phyloP scores from a whole-genome alignment of 2,113 vertebrate genomes.

The Elephantulus edwardii region DNA sequence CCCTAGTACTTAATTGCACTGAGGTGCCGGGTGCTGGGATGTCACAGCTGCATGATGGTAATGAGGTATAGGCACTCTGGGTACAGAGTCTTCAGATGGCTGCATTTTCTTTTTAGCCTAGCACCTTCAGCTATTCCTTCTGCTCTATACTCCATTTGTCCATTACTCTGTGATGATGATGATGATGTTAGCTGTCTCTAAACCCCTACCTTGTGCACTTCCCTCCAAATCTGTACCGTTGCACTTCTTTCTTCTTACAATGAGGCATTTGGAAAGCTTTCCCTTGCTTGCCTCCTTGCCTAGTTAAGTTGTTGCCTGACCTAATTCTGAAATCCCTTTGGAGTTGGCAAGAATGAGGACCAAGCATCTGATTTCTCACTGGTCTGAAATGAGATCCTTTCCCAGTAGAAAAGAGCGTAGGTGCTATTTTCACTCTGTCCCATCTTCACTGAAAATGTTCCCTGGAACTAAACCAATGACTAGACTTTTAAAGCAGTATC shows the following conservation, averaged over 20 bases:
- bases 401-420: slow-evolving; percentile 64
- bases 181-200: not conserved
- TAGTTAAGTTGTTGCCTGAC: slow-evolving; percentile 38
- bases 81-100: slow-evolving; percentile 37
- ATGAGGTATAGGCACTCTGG: slow-evolving; percentile 72
- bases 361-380: slow-evolving; percentile 56
- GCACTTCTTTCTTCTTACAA: not conserved
- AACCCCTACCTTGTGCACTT: not conserved
- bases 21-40: slow-evolving; percentile 79
- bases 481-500: slow-evolving; percentile 57
- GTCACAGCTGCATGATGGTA: slow-evolving; percentile 83
- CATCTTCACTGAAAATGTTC: slow-evolving; percentile 13
- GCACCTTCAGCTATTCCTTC: not conserved
- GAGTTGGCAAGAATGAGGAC: slow-evolving; percentile 61
- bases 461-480: not conserved
- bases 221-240: not conserved
- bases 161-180: not conserved
- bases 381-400: slow-evolving; percentile 70
- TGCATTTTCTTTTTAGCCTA: not conserved
- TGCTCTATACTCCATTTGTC: not conserved
- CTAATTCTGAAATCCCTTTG: slow-evolving; percentile 68
- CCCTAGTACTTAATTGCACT: slow-evolving; percentile 82
- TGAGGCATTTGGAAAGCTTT: not conserved
- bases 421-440: slow-evolving; percentile 67
- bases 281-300: not conserved